phyloP scores from a whole-genome alignment of 2,888 invertebrate genomes.

The Eristalis intricaria region DNA sequence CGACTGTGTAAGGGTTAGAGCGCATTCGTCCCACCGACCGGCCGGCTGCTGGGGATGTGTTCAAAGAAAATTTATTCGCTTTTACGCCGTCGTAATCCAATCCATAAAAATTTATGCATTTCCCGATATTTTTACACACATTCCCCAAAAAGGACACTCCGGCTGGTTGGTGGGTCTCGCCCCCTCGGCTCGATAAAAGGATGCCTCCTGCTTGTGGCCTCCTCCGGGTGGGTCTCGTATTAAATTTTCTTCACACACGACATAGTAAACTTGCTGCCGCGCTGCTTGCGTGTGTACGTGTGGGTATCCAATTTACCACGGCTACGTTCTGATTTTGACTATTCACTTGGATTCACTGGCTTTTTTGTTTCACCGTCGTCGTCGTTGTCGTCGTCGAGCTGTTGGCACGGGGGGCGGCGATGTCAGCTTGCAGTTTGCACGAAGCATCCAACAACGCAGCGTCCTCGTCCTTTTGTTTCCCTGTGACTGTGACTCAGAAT shows the following conservation, averaged over 20 bases:
- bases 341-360: constrained; percentile 52
- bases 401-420: not conserved
- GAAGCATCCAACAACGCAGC: not conserved
- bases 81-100: constrained; percentile 72
- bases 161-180: not conserved
- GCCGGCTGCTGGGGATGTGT: constrained; percentile 19
- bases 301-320: constrained; percentile 45
- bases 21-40: constrained; percentile 15
- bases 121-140: constrained; percentile 70
- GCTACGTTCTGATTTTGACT: constrained; percentile 57
- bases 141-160: constrained; percentile 12
- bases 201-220: not conserved
- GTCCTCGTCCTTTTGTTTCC: constrained; percentile 23
- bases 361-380: constrained; percentile 11
- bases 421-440: constrained; percentile 27
- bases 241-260: constrained; percentile 30
- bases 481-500: too few relatives aligned
- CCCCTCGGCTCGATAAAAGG: not conserved
- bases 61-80: constrained; percentile 69
- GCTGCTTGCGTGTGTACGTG: not conserved
- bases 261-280: not conserved
- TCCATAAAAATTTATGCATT: constrained; percentile 72
- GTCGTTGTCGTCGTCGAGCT: not conserved
- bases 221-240: not conserved
- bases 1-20: not conserved